Base-by-base conservation (phyloP, 2,797 vertebrate genomes). In the Urophycis tenuis region DNA sequence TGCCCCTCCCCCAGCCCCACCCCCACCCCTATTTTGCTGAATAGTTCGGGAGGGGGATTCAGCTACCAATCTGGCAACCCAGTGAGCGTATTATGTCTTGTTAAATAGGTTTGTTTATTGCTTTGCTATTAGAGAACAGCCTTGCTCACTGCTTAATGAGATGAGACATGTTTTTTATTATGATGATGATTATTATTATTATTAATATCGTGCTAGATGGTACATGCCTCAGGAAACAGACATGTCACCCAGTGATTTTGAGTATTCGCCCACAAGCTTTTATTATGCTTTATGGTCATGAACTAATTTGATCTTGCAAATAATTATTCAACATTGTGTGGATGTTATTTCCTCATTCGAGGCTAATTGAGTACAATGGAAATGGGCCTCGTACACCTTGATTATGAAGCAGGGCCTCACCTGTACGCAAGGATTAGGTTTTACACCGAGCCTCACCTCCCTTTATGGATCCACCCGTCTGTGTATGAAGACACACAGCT, bases 71-170 rank as follows among this genome's bases (percentile, higher is more conserved):
- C 89, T 91, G 90, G 89, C 88, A 88, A 88, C 89, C 88, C 89
- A 87, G 85, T 89, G 90, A 91, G 91, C 85, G 83, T 92, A 84
- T 87, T 86, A 86, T 91, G 91, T 93, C 88, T 93, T 89, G 87
- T 92, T 91, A 90, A 89, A 92, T 93, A 92, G 90, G 89, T 93
- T 93, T 90, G 90, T 93, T 64, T 90, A 92, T 89, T 90, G 91
- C 91, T 93, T 94, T 89, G 89, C 93, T 90, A 88, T 92, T 93
- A 93, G 92, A 93, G 86, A 92, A 90, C 89, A 90, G 88, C 89
- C 89, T 92, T 91, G 89, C 88, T 93, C 89, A 91, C 86, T 91
- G 90, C 90, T 90, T 91, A 85, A 91, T 88, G 88, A 91, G 88
- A 91, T 90, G 88, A 91, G 83, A 90, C 85, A 89, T 89, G 82